Evolutionary conservation across 2,888 invertebrate genomes (phyloP), one percentile per base, ranked within the genome.

Genomic region (Spisula solida): DNA sequence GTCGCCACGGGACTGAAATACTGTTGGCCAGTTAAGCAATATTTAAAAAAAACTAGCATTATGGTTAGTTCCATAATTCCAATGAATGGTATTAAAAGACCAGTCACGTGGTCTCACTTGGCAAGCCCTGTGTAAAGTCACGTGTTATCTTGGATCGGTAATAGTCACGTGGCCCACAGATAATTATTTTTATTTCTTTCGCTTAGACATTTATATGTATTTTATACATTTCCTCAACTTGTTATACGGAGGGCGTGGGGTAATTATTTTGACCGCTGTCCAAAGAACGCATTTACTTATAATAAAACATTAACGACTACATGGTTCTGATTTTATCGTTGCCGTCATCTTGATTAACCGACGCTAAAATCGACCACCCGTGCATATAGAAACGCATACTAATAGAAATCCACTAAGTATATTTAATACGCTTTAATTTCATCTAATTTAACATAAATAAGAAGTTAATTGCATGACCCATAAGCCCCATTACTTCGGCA

Each of bases 371-470:
- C 83, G 85, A 85, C 85, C 85, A 85, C 85, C 85, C 85, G 85
- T 85, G 34, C 56, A 51, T 41, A 79, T 25, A 75, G 25, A 55
- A 51, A 29, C 79, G 55, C 20, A 16, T 55, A n/a, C n/a, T 55
- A 85, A 78, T 85, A 79, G 29, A 48, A 41, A 48, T 25, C 56
- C 47, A 56, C 78, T 55, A 25, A 78, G 31, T 55, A 25, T 85
- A 12, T 75, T 34, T 75, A 75, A 85, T 78, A 78, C 55, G 85
- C 85, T 79, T 85, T 85, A 85, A 85, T 85, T 83, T 85, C 78
- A n/a, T 79, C 79, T 75, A 85, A 85, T 85, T 85, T 85, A 85
- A 85, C 85, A 85, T 85, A 85, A 85, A 85, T 85, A 78, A 85
- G 78, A 85, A 85, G 79, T 56, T 85, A 85, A 85, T 85, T 85